phyloP scores from a whole-genome alignment of 2,888 invertebrate species.

The Xestia ashworthii region DNA sequence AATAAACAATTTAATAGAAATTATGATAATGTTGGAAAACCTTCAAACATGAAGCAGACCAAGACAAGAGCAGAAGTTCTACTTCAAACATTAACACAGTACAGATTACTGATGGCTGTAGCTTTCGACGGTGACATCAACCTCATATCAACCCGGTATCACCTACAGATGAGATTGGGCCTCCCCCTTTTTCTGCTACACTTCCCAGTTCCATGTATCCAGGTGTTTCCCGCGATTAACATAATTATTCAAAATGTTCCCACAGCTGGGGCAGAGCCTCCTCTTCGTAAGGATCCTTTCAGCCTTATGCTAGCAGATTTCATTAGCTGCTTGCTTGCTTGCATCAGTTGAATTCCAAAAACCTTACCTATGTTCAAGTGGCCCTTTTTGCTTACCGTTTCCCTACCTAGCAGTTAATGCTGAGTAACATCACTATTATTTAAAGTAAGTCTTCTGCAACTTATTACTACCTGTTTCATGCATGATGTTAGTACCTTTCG shows the following conservation, averaged over 20 bases:
- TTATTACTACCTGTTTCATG: not conserved
- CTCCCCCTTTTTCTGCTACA: too few relatives aligned
- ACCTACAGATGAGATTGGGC: too few relatives aligned
- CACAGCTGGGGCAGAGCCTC: not conserved
- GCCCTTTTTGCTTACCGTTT: not conserved
- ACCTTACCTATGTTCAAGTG: not conserved
- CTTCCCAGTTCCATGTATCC: too few relatives aligned
- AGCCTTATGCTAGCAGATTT: not conserved
- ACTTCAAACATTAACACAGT: not conserved
- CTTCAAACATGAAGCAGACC: not conserved
- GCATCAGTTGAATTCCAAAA: not conserved
- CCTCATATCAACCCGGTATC: too few relatives aligned
- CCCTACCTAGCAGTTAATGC: not conserved
- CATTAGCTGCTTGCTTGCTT: not conserved
- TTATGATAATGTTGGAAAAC: constrained; percentile 40
- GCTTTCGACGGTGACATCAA: too few relatives aligned
- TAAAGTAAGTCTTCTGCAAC: not conserved
- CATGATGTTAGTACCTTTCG: not conserved
- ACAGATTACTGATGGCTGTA: too few relatives aligned
- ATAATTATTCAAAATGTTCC: not conserved
- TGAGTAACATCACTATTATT: not conserved
- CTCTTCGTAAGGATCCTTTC: not conserved
- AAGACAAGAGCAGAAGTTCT: not conserved
- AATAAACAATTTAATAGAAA: constrained; percentile 58
- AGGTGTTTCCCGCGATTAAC: too few relatives aligned